Evolutionary conservation across 2,797 vertebrate species (phyloP).

Genomic region (Pseudochirops corinnae): DNA sequence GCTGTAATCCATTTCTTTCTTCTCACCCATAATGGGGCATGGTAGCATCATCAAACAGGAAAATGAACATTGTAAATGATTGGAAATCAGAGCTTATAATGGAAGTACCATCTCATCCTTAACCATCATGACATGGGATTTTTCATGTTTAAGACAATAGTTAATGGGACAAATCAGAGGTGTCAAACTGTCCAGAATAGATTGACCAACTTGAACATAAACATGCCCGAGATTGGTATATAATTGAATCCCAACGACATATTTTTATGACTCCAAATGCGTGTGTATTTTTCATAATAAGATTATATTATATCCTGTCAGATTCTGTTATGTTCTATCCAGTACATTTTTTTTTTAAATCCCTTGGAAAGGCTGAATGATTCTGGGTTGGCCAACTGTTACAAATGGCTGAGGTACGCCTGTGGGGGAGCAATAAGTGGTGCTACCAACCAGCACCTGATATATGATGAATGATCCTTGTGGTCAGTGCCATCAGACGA

Average conservation of each 20-base stretch:
- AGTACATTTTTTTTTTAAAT: background rate
- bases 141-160: constrained; percentile 60
- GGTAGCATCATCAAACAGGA: constrained; percentile 42
- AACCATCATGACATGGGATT: constrained; percentile 30
- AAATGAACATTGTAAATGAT: constrained; percentile 40
- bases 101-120: constrained; percentile 45
- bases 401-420: background rate
- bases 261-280: constrained; percentile 56
- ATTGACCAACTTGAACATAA: constrained; percentile 59
- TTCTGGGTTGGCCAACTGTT: background rate
- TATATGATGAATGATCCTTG: background rate
- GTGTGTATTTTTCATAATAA: constrained; percentile 38
- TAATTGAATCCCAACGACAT: constrained; percentile 54
- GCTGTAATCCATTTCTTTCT: constrained; percentile 29
- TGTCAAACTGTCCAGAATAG: constrained; percentile 56
- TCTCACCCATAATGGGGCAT: constrained; percentile 11
- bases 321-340: constrained; percentile 26
- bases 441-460: background rate
- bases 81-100: constrained; percentile 51
- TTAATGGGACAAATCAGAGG: constrained; percentile 47
- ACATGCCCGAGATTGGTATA: constrained; percentile 16
- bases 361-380: constrained; percentile 18
- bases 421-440: background rate
- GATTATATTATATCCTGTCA: constrained; percentile 16
- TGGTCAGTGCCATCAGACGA: background rate